Evolutionary conservation across 2,888 invertebrate species (phyloP), one percentile per base, ranked within the genome.

Genomic region (Chouioia cunea): DNA sequence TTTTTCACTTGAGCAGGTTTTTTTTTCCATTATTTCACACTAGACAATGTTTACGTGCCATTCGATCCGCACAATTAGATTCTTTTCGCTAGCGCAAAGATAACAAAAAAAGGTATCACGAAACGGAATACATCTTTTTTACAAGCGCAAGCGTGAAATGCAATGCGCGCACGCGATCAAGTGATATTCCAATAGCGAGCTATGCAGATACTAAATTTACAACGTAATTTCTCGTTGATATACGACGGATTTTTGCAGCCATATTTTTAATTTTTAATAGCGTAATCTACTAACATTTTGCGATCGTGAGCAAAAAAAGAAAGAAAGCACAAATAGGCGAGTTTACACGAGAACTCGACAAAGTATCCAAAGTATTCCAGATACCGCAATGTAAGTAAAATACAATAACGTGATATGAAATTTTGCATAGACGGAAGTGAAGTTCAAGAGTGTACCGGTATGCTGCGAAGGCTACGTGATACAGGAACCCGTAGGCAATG

Each of bases 381-480:
- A 16, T 50, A 50, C 16, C 50, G 18, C 6, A 1, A 36, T 8
- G 1, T 6, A 57, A 57, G 57, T 44, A 18, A 27, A 22, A 56
- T n/a, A n/a, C n/a, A 2, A 57, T 20, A 57, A 20, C 12, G 36
- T 8, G 12, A 36, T 10, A 36, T 36, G 27, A 27, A 27, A 27
- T 27, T 27, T 46, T n/a, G 50, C 4, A 23, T 73, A 94, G 94
- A 90, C 90, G 68, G 90, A 92, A 79, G 89, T 90, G 79, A 89
- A 90, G 76, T 90, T 88, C 8, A 90, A 90, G 60, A 89, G 89
- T 43, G 89, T 93, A 23, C 89, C 91, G 27, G 90, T 91, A 52
- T 95, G 95, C 85, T 95, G 95, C 80, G 89, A 91, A 67, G 94
- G 94, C 44, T 95, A 91, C 83, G 87, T 88, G 71, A 89, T 90